Base-by-base conservation (phyloP, 1,140 invertebrate species). In the Acromyrmex echinatior region DNA sequence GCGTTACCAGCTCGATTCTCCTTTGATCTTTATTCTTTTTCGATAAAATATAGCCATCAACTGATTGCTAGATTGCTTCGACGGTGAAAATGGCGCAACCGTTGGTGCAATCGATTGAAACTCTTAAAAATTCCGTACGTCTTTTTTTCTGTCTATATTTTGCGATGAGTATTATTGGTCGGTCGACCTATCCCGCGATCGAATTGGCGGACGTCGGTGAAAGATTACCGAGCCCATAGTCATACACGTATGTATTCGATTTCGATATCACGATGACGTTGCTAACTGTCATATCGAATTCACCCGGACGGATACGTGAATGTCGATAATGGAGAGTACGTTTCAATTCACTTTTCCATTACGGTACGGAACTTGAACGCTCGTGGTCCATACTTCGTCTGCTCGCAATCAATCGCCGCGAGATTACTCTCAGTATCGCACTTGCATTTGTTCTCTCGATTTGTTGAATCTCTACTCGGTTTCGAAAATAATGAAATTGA, bases 291-390 rank as follows among this genome's bases (percentile, higher is more conserved):
- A 84, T 84, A 84, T 84, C 80, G 80, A 84, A 84, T 84, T 76
- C 70, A 74, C 1, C 68, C 56, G 56, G 80, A 74, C 25, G 53
- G 80, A 82, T 74, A 84, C 28, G 80, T n/a, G 56, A 56, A 84
- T 35, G 70, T 84, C 70, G 80, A 84, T 84, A 84, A 84, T 84
- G 56, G 70, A 62, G 70, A 84, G 58, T 84, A 84, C 80, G 80
- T 84, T 82, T 84, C 80, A 84, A 84, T 84, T 84, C 80, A 68
- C 80, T 84, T 84, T 84, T 84, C 80, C 39, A 84, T 84, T 84
- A 84, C 80, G 9, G 39, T n/a, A 35, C n/a, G 39, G 21, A 74
- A 84, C 70, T 63, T 76, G 80, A 74, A 76, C 45, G 65, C 21
- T n/a, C 39, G 21, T 45, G 79, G 18, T 62, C 68, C 56, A 28